These are phyloP conservation scores for Huso huso DNA, from an alignment of 2,797 vertebrate species.

Conservation along the genomic window DNA sequence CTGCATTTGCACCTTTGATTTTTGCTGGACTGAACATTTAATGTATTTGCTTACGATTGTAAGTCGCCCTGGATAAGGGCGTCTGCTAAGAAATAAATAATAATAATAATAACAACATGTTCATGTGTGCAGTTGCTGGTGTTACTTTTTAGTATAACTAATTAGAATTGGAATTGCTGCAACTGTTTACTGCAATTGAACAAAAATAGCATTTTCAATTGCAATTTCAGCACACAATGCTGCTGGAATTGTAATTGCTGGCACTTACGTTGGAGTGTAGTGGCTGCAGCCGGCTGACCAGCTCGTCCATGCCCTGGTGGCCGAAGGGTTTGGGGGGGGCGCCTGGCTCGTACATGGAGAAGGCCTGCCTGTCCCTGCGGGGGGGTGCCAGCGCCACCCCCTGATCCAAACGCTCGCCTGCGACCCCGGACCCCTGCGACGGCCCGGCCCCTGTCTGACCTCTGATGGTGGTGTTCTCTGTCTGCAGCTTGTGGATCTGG, in stretches of 20 bases:
- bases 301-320: conserved; percentile 74
- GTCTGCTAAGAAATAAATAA: no score
- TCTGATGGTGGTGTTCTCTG: conserved; percentile 83
- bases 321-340: conserved; percentile 76
- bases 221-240: no score
- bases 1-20: no score
- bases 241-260: conserved; percentile 23
- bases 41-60: no score
- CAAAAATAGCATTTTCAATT: no score
- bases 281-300: conserved; percentile 79
- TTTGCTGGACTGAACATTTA: no score
- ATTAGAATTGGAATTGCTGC: no score
- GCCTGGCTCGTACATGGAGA: conserved; percentile 94
- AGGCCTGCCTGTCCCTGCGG: conserved; percentile 84
- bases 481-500: conserved; percentile 95
- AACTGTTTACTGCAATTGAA: no score
- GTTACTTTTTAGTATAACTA: no score
- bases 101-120: no score
- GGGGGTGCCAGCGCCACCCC: conserved; percentile 41
- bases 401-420: conserved; percentile 51
- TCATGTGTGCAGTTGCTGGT: no score
- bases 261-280: conserved; percentile 81
- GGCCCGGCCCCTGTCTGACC: conserved; percentile 66
- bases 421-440: conserved; percentile 43
- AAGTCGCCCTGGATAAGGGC: no score